Evolutionary conservation across 2,888 invertebrate species (phyloP).

Genomic region (Lagria hirta): DNA sequence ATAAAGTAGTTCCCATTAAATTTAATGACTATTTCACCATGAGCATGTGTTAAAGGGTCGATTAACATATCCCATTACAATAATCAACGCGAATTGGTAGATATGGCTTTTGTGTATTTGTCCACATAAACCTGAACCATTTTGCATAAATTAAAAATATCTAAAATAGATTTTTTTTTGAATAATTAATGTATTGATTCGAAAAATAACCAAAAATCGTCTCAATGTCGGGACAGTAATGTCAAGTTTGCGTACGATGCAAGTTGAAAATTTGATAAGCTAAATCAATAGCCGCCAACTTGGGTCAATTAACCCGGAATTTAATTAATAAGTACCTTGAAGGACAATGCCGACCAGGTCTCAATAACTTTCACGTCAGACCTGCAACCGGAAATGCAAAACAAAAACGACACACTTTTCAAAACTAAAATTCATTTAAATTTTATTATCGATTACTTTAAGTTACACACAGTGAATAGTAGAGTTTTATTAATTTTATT

Average conservation of each 20-base stretch:
- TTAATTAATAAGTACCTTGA: slow-evolving; percentile 9
- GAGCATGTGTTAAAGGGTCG: too few relatives aligned
- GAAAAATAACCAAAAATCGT: background rate
- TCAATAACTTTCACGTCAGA: slow-evolving; percentile 6
- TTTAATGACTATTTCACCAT: too few relatives aligned
- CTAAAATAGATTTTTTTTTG: too few relatives aligned
- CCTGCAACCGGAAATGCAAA: slow-evolving; percentile 2
- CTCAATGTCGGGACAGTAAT: slow-evolving; percentile 6
- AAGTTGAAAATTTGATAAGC: slow-evolving; percentile 6
- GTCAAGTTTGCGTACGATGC: slow-evolving; percentile 9
- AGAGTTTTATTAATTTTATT: too few relatives aligned
- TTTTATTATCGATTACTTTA: slow-evolving; percentile 27
- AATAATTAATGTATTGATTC: background rate
- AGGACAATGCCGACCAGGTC: slow-evolving; percentile 8
- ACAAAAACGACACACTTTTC: slow-evolving; percentile 9
- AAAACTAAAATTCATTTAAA: slow-evolving; percentile 22
- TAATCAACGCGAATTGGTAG: too few relatives aligned
- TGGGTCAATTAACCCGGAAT: slow-evolving; percentile 19
- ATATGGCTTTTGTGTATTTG: too few relatives aligned
- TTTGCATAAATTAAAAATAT: too few relatives aligned
- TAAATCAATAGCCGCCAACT: background rate
- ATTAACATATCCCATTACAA: too few relatives aligned
- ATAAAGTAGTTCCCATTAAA: too few relatives aligned
- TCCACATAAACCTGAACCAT: too few relatives aligned
- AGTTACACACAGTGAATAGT: slow-evolving; percentile 25